These are phyloP conservation scores for Pterobdella sp. DNA, from an alignment of 2,888 invertebrate genomes.

Conservation along the genomic window DNA sequence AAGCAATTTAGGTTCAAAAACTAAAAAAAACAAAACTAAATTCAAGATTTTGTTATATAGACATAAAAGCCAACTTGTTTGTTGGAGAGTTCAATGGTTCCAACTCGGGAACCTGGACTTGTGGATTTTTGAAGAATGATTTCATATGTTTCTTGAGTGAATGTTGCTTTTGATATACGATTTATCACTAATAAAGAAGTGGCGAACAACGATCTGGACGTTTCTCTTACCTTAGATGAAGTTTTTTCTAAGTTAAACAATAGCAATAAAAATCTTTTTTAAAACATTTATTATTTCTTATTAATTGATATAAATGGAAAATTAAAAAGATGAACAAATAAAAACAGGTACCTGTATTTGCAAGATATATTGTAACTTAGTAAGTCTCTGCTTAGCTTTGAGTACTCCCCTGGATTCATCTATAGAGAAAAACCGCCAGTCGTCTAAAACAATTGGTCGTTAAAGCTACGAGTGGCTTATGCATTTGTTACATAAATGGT, in stretches of 20 bases:
- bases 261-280: no score
- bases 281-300: not conserved
- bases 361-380: not conserved
- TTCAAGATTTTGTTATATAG: no score
- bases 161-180: not conserved
- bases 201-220: not conserved
- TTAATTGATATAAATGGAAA: not conserved
- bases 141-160: not conserved
- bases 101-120: not conserved
- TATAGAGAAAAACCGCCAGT: not conserved
- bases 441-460: no score
- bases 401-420: not conserved
- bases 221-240: not conserved
- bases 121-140: not conserved
- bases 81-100: no score
- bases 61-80: no score
- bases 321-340: not conserved
- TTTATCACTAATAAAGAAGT: not conserved
- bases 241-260: no score
- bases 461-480: no score
- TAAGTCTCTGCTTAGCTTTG: not conserved
- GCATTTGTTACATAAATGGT: no score
- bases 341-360: not conserved
- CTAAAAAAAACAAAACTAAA: no score
- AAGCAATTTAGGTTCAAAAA: no score